Evolutionary conservation across 1,140 invertebrate species (phyloP), one percentile per base, ranked within the genome.

Genomic region (Drosophila kikkawai): DNA sequence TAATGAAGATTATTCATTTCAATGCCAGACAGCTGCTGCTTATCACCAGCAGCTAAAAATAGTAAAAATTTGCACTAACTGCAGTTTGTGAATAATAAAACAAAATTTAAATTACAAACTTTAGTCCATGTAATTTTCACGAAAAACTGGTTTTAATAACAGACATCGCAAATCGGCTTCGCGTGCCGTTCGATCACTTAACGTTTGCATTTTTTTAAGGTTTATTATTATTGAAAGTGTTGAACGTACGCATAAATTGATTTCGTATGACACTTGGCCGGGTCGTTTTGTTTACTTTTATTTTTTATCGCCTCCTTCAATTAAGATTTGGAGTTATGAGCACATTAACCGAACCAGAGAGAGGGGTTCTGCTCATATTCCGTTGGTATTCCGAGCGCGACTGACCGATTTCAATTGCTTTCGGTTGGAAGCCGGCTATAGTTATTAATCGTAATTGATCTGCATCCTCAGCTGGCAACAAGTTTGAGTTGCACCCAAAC

Each of bases 391-490:
- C 66, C 51, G 69, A 75, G 58, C 55, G 60, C 61, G 73, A 78
- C 77, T 80, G 74, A 75, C 74, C 75, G 74, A 78, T 65, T 79
- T 63, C 55, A 71, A 68, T 75, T 68, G 55, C 42, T 42, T 70
- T 60, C 58, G 56, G 50, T 50, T 50, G 57, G 26, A 47, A 65
- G 65, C 82, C 82, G 81, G 77, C 69, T 63, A 51, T 44, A 63
- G 61, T 60, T 68, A 66, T 64, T 53, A 53, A 81, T 66, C 39
- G 41, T 63, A 55, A 44, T 60, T 55, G 26, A 59, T 41, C 22
- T 55, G 60, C 29, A 17, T 32, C 44, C 47, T 17, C 19, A 60
- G 50, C 42, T 51, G 19, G 41, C 57, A 85, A 79, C 78, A 79
- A 48, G 82, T 82, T 76, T 19, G 82, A 82, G 34, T 32, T 53